A percentile compares a stretch with the other conserved stretches of the same genome.
phyloP scores from a whole-genome alignment of 1,140 invertebrate species.

The Amyelois transitella region DNA sequence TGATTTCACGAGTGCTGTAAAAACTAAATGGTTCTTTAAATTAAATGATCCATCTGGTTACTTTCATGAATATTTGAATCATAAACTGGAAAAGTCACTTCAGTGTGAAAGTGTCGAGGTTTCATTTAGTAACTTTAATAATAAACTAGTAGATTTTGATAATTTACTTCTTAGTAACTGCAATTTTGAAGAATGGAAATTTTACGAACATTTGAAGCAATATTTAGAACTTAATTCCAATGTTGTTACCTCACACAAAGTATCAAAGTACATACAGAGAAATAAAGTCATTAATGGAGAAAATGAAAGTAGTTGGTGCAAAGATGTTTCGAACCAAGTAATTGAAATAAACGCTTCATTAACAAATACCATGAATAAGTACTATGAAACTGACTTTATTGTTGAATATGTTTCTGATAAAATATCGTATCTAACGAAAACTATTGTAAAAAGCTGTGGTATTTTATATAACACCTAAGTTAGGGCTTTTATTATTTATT shows the following conservation, averaged over 20 bases:
- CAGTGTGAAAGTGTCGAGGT: neutral
- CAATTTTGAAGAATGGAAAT: neutral
- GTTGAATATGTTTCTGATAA: constrained; percentile 40
- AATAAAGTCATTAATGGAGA: neutral
- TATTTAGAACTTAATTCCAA: constrained; percentile 16
- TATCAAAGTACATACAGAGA: too few species aligned
- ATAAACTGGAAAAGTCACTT: neutral
- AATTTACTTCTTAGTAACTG: neutral
- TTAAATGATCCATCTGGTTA: neutral
- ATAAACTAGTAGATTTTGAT: neutral
- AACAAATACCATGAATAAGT: constrained; percentile 15
- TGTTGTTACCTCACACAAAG: too few species aligned
- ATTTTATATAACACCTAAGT: too few species aligned
- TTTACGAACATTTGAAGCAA: constrained; percentile 14
- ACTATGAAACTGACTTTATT: constrained; percentile 29
- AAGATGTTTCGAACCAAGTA: neutral
- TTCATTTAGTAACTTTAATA: neutral
- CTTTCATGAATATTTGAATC: neutral
- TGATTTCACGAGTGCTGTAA: neutral
- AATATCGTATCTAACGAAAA: constrained; percentile 22
- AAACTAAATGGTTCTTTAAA: too few species aligned
- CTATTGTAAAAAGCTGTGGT: too few species aligned
- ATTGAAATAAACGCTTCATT: neutral
- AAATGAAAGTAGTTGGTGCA: neutral
- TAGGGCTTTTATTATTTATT: too few species aligned